Evolutionary conservation across 2,113 vertebrate species (phyloP).

Genomic region (Cervus canadensis): DNA sequence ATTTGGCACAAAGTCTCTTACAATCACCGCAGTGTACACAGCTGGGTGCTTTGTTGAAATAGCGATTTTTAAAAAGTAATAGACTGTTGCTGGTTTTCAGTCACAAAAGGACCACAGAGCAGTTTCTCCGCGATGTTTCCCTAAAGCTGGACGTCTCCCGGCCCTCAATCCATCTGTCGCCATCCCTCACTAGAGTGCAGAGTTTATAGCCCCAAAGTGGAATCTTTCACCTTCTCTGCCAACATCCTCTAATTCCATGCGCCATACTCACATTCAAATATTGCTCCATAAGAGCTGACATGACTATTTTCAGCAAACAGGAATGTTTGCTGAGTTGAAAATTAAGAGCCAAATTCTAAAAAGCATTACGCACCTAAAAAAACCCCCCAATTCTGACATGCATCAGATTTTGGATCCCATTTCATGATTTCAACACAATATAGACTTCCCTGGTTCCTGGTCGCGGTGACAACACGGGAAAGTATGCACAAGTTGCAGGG

Average conservation of each 20-base stretch:
- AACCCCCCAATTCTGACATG: slow-evolving; percentile 28
- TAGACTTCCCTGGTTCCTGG: background rate
- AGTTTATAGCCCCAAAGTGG: slow-evolving; percentile 28
- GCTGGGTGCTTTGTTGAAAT: background rate
- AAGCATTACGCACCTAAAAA: slow-evolving; percentile 47
- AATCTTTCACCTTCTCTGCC: slow-evolving; percentile 9
- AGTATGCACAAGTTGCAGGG: background rate
- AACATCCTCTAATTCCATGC: background rate
- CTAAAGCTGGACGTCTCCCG: background rate
- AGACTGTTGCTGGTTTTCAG: slow-evolving; percentile 35
- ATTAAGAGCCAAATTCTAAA: slow-evolving; percentile 51
- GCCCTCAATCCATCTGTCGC: slow-evolving; percentile 34
- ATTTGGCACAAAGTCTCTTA: background rate
- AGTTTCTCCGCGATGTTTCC: background rate
- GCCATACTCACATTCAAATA: background rate
- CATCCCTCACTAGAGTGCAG: background rate
- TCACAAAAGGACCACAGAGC: background rate
- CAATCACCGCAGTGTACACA: background rate
- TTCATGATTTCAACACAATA: slow-evolving; percentile 57
- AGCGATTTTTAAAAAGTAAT: background rate
- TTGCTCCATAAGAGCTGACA: background rate
- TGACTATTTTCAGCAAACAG: slow-evolving; percentile 53
- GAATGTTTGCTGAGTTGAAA: slow-evolving; percentile 41
- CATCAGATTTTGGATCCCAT: slow-evolving; percentile 36
- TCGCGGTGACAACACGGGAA: background rate